Percentiles rank a stretch among this genome's conserved stretches.
Evolutionary conservation across 2,797 vertebrate genomes (phyloP).

Genomic region (Chiroxiphia lanceolata): DNA sequence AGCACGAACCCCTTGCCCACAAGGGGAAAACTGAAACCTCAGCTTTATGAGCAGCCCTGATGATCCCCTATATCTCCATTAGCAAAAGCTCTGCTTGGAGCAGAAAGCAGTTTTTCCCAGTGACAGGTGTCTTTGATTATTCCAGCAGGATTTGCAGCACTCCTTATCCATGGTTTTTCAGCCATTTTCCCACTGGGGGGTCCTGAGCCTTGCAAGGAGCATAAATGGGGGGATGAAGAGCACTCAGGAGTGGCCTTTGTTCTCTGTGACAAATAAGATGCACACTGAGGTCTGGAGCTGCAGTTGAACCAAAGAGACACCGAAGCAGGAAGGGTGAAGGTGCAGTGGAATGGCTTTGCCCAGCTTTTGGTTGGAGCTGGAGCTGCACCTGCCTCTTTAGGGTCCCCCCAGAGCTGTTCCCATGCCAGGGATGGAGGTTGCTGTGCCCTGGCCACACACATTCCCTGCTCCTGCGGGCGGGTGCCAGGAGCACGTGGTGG

Average conservation of each 20-base stretch:
- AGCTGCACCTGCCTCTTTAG: neutral
- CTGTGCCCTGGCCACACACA: neutral
- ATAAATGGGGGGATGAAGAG: neutral
- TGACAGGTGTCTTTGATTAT: neutral
- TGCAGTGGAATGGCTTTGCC: neutral
- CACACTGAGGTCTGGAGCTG: neutral
- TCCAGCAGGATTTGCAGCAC: neutral
- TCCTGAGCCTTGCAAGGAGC: neutral
- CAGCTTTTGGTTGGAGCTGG: neutral
- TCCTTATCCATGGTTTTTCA: neutral
- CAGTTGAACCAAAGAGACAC: neutral
- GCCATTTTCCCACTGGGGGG: neutral
- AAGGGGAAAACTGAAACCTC: neutral
- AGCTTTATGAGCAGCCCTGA: neutral
- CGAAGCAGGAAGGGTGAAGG: neutral
- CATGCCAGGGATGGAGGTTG: neutral
- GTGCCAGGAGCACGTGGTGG: neutral
- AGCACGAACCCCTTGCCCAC: neutral
- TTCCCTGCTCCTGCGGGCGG: neutral
- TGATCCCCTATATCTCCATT: neutral
- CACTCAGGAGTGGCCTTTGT: neutral
- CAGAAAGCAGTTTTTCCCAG: neutral
- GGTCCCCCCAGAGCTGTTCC: neutral
- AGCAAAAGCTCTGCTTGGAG: neutral
- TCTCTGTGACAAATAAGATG: neutral